Conservation (phyloP, 1,140 invertebrate species). For the Musca vetustissima region DNA sequence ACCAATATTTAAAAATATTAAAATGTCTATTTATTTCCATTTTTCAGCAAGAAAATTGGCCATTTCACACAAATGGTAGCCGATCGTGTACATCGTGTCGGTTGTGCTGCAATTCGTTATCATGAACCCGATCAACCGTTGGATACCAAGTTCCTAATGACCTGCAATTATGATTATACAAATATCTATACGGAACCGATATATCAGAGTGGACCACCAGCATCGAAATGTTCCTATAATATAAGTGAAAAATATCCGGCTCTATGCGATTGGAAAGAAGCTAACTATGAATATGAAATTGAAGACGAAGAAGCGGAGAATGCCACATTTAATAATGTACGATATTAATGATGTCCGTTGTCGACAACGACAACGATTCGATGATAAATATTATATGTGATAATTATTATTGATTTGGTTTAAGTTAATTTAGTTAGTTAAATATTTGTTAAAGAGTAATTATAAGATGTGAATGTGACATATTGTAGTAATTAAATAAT, state of each 20-base stretch:
- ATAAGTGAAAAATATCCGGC: conserved; percentile 39
- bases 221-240: conserved; percentile 38
- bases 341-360: too few species aligned
- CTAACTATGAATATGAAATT: conserved; percentile 31
- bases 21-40: too few species aligned
- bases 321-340: too few species aligned
- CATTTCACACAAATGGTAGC: conserved; percentile 46
- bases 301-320: conserved; percentile 32
- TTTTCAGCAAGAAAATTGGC: conserved; percentile 45
- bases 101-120: conserved; percentile 45
- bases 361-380: too few species aligned
- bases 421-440: too few species aligned
- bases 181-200: conserved; percentile 43
- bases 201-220: conserved; percentile 39
- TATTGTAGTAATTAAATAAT: too few species aligned
- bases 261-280: conserved; percentile 41
- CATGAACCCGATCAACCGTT: conserved; percentile 23
- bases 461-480: too few species aligned
- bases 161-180: conserved; percentile 50
- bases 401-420: too few species aligned
- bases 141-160: conserved; percentile 38
- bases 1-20: too few species aligned
- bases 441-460: too few species aligned
- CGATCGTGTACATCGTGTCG: conserved; percentile 44
- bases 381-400: too few species aligned